Evolutionary conservation across 2,797 vertebrate species (phyloP), one percentile per base, ranked within the genome.

Genomic region (Eidolon dupreanum): DNA sequence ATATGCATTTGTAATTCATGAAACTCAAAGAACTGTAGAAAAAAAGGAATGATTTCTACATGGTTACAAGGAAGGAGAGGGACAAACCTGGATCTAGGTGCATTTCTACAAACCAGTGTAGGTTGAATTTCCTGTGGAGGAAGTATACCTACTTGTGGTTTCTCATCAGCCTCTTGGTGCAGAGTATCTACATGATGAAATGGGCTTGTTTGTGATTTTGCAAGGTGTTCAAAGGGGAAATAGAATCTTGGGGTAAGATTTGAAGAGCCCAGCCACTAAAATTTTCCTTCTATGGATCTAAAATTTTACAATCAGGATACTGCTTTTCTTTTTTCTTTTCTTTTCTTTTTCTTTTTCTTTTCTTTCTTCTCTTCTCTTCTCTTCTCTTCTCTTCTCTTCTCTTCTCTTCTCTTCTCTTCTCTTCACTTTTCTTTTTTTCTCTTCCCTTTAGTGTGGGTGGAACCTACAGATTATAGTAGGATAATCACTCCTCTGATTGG

Each of bases 1-100:
- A 68, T 3, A 12, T 38, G 24, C 78, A 63, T 53, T 79, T 96
- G n/a, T 90, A 87, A 78, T 74, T 98, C 41, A 70, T 90, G 66
- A 97, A 97, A 95, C 96, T 79, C 84, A 95, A 98, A 98, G 96
- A 98, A 96, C 85, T 97, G 97, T 96, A 98, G 96, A 94, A 92
- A 94, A 77, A 98, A 97, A 95, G 81, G 59, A 97, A 96, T 92
- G 61, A 97, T 96, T 97, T 84, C 66, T 96, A 83, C 49, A 26
- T 82, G 75, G 74, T 96, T 55, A 84, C 24, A 90, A 94, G 91
- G 86, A 88, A 68, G 85, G 85, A 95, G 81, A 94, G 63, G 73
- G 86, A 77, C 71, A 81, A 95, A 94, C 36, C 0, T 75, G 81
- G 93, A 96, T 97, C 95, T 49, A 83, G 31, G 20, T 96, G 92